These are phyloP conservation scores for Pemphredon lugubris DNA, from an alignment of 2,888 invertebrate species.

Conservation along the genomic window DNA sequence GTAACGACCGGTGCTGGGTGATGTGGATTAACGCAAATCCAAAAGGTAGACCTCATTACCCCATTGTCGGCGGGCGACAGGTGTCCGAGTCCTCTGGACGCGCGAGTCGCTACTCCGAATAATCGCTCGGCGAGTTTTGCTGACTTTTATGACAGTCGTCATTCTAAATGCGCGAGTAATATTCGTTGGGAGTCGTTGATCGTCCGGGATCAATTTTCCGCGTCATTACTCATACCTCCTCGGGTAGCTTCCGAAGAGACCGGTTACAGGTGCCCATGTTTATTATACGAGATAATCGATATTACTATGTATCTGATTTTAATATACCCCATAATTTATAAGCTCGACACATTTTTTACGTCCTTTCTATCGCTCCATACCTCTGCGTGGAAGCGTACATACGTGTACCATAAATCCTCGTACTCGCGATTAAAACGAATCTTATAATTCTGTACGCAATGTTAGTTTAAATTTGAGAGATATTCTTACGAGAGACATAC, in stretches of 20 bases:
- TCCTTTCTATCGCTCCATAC: no score
- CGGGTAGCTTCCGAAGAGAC: neutral
- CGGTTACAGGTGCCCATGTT: neutral
- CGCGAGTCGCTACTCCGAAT: neutral
- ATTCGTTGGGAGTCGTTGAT: slow-evolving; percentile 8
- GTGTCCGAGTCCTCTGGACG: slow-evolving; percentile 27
- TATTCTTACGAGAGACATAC: no score
- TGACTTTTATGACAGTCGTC: slow-evolving; percentile 17
- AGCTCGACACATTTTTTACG: no score
- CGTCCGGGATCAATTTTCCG: slow-evolving; percentile 12
- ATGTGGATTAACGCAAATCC: slow-evolving; percentile 26
- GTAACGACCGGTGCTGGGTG: slow-evolving; percentile 15
- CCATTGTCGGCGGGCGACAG: slow-evolving; percentile 37
- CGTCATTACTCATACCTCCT: slow-evolving; percentile 5
- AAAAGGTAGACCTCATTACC: slow-evolving; percentile 30
- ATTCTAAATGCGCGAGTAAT: slow-evolving; percentile 7
- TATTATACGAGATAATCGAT: neutral
- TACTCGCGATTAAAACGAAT: no score
- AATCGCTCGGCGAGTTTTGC: slow-evolving; percentile 4
- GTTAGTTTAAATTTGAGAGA: no score
- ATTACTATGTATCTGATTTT: neutral
- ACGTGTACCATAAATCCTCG: no score
- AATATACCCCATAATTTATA: no score
- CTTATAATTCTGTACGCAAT: no score
- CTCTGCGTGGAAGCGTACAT: no score